Evolutionary conservation across 2,888 invertebrate species (phyloP).

Genomic region (Trachelus iudaicus): DNA sequence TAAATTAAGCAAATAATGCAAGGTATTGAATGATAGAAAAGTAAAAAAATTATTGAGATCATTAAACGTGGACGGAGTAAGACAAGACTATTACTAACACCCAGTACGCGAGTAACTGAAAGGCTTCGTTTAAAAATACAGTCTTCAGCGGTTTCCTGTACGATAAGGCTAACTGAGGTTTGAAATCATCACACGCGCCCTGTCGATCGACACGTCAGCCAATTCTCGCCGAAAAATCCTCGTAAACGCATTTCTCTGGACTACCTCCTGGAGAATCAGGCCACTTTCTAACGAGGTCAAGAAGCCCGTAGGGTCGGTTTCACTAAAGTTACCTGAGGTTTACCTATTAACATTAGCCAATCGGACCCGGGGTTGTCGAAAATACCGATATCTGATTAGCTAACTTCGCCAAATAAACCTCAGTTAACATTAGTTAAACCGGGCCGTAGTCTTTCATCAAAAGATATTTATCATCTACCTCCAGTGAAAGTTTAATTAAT

Average conservation of each 20-base stretch:
- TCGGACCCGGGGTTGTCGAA: not conserved
- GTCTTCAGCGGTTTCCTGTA: not conserved
- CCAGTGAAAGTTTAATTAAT: not conserved
- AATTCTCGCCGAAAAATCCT: not conserved
- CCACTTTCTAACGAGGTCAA: conserved; percentile 20
- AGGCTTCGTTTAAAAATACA: not conserved
- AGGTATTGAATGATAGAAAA: not conserved
- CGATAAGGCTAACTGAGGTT: not conserved
- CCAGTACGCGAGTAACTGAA: not conserved
- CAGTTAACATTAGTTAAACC: no score
- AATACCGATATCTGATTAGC: not conserved
- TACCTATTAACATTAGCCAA: no score
- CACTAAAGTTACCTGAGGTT: no score
- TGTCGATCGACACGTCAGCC: not conserved
- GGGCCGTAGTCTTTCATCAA: not conserved
- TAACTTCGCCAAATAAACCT: no score
- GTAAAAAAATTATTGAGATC: not conserved
- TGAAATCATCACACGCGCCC: not conserved
- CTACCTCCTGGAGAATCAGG: conserved; percentile 15
- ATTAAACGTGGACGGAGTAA: not conserved
- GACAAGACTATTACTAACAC: not conserved
- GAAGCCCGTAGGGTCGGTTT: not conserved
- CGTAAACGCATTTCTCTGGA: not conserved
- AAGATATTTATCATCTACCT: not conserved
- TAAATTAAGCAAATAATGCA: not conserved